Conservation (phyloP, 2,113 vertebrate genomes). For the Hippocampus guttulatus region DNA sequence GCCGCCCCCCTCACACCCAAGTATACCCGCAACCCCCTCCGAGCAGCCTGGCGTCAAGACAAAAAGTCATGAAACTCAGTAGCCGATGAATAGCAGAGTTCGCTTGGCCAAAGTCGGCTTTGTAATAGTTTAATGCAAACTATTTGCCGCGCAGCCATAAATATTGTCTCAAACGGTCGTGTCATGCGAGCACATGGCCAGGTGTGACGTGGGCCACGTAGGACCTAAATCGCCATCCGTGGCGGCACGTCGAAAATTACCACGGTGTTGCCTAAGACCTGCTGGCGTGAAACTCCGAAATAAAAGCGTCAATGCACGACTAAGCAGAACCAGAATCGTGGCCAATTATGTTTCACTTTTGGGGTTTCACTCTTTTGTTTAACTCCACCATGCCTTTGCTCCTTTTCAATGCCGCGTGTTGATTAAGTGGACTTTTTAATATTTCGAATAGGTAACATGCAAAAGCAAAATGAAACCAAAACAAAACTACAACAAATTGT, state of each 20-base stretch:
- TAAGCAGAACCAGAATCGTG: constrained; percentile 38
- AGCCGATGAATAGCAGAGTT: constrained; percentile 17
- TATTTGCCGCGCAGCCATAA: neutral
- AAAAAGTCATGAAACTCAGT: constrained; percentile 42
- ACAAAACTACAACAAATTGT: too few species aligned
- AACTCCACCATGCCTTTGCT: constrained; percentile 51
- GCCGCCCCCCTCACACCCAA: neutral
- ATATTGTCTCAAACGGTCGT: neutral
- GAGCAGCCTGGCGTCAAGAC: constrained; percentile 52
- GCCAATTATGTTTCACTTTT: constrained; percentile 46
- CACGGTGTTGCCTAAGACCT: constrained; percentile 71
- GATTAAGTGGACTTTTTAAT: neutral
- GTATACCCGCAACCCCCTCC: constrained; percentile 7
- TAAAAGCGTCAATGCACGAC: constrained; percentile 60
- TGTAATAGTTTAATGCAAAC: neutral
- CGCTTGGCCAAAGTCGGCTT: neutral
- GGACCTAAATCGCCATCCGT: constrained; percentile 55
- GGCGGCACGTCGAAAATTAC: constrained; percentile 61
- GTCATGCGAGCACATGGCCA: constrained; percentile 4
- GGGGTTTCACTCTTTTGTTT: constrained; percentile 52
- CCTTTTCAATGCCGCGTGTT: neutral
- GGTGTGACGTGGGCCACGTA: constrained; percentile 33
- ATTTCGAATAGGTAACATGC: too few species aligned
- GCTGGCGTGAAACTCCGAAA: constrained; percentile 71
- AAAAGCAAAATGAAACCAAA: too few species aligned